Conservation (phyloP, 1,140 invertebrate species). For the Nasonia giraulti region DNA sequence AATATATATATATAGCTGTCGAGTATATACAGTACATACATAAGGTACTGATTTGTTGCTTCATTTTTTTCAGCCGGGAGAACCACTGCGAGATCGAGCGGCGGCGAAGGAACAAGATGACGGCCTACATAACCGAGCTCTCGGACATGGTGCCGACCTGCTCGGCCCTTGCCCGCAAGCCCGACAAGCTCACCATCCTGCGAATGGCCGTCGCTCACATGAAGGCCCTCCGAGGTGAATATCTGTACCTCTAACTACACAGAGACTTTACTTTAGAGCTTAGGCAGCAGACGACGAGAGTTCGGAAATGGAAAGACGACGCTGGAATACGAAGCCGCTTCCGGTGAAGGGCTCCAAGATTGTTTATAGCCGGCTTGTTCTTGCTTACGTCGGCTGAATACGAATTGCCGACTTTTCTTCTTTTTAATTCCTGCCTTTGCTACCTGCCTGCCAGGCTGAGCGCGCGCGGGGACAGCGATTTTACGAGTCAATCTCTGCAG, state of each 20-base stretch:
- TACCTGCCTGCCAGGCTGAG: background rate
- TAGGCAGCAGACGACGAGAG: background rate
- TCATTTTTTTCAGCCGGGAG: slow-evolving; percentile 82
- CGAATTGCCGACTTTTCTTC: slow-evolving; percentile 60
- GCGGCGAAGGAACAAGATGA: slow-evolving; percentile 99
- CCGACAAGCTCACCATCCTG: slow-evolving; percentile 99
- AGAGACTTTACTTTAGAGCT: background rate
- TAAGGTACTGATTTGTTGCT: background rate
- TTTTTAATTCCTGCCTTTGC: slow-evolving; percentile 47
- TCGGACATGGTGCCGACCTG: slow-evolving; percentile 99
- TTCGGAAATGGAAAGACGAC: slow-evolving; percentile 34
- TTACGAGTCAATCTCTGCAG: slow-evolving; percentile 45
- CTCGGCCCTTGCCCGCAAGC: slow-evolving; percentile 96
- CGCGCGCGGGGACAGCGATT: slow-evolving; percentile 12
- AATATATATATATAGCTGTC: background rate
- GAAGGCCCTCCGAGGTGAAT: slow-evolving; percentile 93
- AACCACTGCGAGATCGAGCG: slow-evolving; percentile 99
- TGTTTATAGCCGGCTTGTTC: slow-evolving; percentile 71
- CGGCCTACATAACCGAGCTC: slow-evolving; percentile 99
- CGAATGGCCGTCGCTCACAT: slow-evolving; percentile 99
- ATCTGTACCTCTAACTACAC: background rate
- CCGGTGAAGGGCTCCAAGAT: slow-evolving; percentile 58
- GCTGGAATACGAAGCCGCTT: slow-evolving; percentile 36
- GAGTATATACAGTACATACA: background rate
- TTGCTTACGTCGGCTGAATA: slow-evolving; percentile 68